Base-by-base conservation (phyloP, 2,113 vertebrate genomes). In the Burhinus bistriatus region DNA sequence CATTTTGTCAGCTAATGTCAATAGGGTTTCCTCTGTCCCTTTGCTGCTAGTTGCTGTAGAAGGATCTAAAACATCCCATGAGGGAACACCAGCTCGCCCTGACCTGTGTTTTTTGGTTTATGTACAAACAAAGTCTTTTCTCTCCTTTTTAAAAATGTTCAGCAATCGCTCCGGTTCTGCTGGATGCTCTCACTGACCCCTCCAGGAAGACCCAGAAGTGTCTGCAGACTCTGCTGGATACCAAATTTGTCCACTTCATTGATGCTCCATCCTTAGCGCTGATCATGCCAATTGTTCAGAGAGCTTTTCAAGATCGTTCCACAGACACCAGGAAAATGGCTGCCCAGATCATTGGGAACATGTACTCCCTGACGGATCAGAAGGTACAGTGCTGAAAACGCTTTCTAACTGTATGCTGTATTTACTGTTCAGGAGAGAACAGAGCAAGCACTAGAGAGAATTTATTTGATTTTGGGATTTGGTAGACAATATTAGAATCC, bases 311-410 rank as follows among this genome's bases (percentile, higher is more conserved):
- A 95, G 99, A 99, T 93, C 99, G 99, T 55, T 99, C 99, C 95
- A 99, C 99, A 0, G 99, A 99, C 96, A 99, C 99, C 1, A 99
- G 99, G 93, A 99, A 99, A 97, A 99, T 99, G 99, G 99, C 99
- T 5, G 99, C 99, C 29, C 99, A 99, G 98, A 99, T 99, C 90
- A 99, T 99, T 54, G 99, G 99, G 93, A 99, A 99, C 98, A 99
- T 99, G 99, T 99, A 99, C 97, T 99, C 99, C 15, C 98, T 99
- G 78, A 99, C 99, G 1, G 99, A 99, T 95, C 99, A 99, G 98
- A 99, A 99, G 99, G 99, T 99, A 70, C 0, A 0, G 36, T 40
- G 45, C 84, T n/a, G 15, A 20, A 64, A 58, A 10, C 7, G 4
- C 51, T 52, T n/a, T 64, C 57, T 23, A 2, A 14, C 44, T 29